Percentiles rank a stretch among this genome's conserved stretches.
These are phyloP conservation scores for Philaethria dido DNA, from an alignment of 2,888 invertebrate genomes.

Conservation along the genomic window DNA sequence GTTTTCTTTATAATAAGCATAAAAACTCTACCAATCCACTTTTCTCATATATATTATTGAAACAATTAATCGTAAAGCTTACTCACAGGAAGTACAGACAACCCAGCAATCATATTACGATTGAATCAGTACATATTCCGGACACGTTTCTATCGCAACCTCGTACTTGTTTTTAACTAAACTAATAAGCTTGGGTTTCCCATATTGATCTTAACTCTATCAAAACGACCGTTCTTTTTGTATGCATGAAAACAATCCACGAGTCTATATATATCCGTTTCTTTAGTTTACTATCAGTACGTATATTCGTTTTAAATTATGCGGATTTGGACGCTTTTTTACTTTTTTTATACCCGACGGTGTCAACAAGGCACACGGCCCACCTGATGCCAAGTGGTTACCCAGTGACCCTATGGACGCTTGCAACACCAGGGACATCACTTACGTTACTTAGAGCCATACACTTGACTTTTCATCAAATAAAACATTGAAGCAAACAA, in stretches of 20 bases:
- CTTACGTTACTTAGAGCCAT: too few relatives aligned
- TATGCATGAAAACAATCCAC: constrained; percentile 9
- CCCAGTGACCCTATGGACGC: too few relatives aligned
- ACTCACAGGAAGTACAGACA: constrained; percentile 12
- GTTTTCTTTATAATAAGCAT: neutral
- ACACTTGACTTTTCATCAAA: too few relatives aligned
- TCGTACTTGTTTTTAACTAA: constrained; percentile 9
- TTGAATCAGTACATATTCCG: constrained; percentile 16
- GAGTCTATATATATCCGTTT: neutral
- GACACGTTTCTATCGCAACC: constrained; percentile 17
- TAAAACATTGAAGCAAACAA: too few relatives aligned
- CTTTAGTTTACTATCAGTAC: neutral
- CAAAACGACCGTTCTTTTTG: neutral
- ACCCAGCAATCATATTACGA: neutral
- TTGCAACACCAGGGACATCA: too few relatives aligned
- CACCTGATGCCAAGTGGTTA: too few relatives aligned
- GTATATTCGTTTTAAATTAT: too few relatives aligned
- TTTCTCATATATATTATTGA: neutral
- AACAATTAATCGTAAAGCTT: neutral
- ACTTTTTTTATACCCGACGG: too few relatives aligned
- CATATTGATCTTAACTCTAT: constrained; percentile 10
- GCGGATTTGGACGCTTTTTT: too few relatives aligned
- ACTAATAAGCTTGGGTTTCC: constrained; percentile 17
- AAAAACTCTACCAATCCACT: neutral
- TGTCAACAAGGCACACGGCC: too few relatives aligned